A percentile compares a stretch with the other conserved stretches of the same genome.
Conservation (phyloP, 2,797 vertebrate species). For the Oryzias sinensis region DNA sequence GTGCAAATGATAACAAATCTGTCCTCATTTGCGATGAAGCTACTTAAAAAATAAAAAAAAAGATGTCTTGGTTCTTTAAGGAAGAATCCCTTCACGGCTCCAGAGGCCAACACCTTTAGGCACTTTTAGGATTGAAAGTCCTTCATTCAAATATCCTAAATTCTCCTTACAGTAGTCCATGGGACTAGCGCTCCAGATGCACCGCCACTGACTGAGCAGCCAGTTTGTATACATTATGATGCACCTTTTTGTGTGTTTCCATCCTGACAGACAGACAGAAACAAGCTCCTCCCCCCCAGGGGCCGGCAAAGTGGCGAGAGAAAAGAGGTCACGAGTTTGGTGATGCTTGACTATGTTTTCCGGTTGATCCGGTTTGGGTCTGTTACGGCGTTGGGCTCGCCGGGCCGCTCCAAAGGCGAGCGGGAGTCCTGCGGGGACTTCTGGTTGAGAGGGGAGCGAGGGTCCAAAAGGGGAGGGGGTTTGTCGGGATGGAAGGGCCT, state of each 20-base stretch:
- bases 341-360: constrained; percentile 83
- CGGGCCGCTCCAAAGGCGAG: constrained; percentile 87
- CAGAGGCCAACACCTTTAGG: constrained; percentile 75
- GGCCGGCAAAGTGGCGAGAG: constrained; percentile 23
- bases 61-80: constrained; percentile 54
- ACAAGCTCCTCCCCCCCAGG: constrained; percentile 37
- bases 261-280: constrained; percentile 27
- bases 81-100: constrained; percentile 62
- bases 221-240: constrained; percentile 52
- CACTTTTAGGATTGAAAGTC: constrained; percentile 79
- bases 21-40: constrained; percentile 55
- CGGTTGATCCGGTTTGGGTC: constrained; percentile 93
- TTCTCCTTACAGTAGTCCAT: constrained; percentile 73
- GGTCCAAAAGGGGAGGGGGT: constrained; percentile 84
- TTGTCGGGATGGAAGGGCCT: constrained; percentile 91
- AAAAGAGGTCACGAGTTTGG: constrained; percentile 32
- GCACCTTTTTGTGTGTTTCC: constrained; percentile 11
- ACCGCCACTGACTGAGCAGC: constrained; percentile 47
- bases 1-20: constrained; percentile 61
- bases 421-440: constrained; percentile 92
- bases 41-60: constrained; percentile 38
- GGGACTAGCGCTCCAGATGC: constrained; percentile 75
- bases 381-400: constrained; percentile 80
- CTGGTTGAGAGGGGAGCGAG: constrained; percentile 90
- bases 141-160: constrained; percentile 58